phyloP scores from a whole-genome alignment of 2,113 vertebrate species.

The Leptodactylus fuscus region DNA sequence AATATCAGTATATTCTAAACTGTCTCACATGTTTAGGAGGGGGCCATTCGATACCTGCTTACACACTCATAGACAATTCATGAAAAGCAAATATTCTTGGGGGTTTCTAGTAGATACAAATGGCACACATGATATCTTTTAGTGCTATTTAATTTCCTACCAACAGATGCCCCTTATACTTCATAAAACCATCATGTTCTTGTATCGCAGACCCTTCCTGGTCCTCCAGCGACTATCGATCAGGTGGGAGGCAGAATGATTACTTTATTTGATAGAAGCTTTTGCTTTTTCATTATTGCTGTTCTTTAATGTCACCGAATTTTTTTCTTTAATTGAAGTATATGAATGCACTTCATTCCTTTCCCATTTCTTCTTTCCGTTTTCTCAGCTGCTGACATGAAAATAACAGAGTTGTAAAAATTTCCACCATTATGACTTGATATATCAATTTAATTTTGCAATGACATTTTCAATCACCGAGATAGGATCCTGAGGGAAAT shows the following conservation, averaged over 20 bases:
- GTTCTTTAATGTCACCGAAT: background rate
- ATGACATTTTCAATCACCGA: conserved; percentile 53
- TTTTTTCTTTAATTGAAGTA: conserved; percentile 18
- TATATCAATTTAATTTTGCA: conserved; percentile 50
- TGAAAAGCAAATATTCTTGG: too few species aligned
- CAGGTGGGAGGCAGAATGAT: background rate
- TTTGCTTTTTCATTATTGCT: background rate
- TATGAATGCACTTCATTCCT: background rate
- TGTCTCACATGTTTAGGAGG: too few species aligned
- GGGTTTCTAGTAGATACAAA: too few species aligned
- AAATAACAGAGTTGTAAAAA: conserved; percentile 43
- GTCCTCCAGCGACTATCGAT: background rate
- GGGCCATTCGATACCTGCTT: too few species aligned
- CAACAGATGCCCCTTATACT: too few species aligned
- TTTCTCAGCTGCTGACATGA: conserved; percentile 12
- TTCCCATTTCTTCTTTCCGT: background rate
- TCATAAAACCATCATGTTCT: background rate
- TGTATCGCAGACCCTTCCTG: background rate
- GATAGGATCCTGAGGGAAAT: conserved; percentile 46
- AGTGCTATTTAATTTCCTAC: too few species aligned
- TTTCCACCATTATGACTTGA: conserved; percentile 32
- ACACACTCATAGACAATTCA: too few species aligned
- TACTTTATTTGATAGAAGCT: background rate
- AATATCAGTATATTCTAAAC: too few species aligned
- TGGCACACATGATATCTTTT: too few species aligned